Conservation (phyloP, 2,113 vertebrate genomes). For the Megaceryle torquata region DNA sequence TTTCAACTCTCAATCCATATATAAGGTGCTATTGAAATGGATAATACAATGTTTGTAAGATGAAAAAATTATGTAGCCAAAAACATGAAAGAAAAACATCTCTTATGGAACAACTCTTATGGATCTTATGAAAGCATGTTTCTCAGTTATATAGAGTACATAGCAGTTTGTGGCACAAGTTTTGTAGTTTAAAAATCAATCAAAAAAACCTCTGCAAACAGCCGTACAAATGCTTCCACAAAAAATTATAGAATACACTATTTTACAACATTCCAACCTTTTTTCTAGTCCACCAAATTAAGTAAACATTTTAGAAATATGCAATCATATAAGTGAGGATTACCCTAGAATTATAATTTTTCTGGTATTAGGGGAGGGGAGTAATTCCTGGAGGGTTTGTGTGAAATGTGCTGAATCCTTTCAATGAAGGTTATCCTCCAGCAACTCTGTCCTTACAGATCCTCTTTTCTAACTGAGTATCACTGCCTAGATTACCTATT, state of each 20-base stretch:
- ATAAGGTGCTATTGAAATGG: background rate
- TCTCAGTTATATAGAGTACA: background rate
- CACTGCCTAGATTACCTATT: background rate
- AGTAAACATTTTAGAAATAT: background rate
- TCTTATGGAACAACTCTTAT: too few species aligned
- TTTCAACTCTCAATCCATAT: background rate
- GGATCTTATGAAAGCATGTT: background rate
- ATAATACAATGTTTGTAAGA: background rate
- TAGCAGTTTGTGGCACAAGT: background rate
- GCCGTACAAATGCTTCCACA: background rate
- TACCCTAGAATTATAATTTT: accelerated
- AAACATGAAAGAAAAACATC: background rate
- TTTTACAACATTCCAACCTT: background rate
- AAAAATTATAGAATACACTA: background rate
- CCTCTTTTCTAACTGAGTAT: background rate
- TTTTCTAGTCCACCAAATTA: background rate
- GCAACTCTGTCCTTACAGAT: background rate
- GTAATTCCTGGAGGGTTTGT: background rate
- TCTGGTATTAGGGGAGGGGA: background rate
- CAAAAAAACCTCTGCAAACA: background rate
- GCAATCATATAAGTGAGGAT: background rate
- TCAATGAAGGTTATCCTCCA: background rate
- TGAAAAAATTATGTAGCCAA: background rate
- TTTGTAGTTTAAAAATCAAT: background rate
- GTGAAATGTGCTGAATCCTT: background rate